Base-by-base conservation (phyloP, 1,140 invertebrate genomes). In the Phenacoccus solenopsis region DNA sequence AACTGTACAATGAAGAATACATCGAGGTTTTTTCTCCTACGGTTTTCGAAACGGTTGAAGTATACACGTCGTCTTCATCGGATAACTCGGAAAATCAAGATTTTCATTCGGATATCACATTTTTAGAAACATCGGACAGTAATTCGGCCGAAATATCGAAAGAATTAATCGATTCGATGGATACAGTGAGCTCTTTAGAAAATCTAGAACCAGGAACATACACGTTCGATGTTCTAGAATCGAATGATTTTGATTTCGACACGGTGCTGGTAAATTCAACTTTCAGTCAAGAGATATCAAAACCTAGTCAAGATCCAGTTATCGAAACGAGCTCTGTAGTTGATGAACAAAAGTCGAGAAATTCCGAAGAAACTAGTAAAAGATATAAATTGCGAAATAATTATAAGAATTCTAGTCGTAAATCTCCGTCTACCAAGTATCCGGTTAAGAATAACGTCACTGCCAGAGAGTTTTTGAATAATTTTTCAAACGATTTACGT, bases 21-120 rank as follows among this genome's bases (percentile, higher is more conserved):
- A 64, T 64, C 59, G 59, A 64, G 25, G 59, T 64, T 4, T 64
- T 64, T 64, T 64, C 59, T 4, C 59, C 59, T 13, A 64, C 59
- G 12, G 59, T 64, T 5, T 64, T 64, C 59, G 59, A 64, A 27
- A 64, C 59, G 3, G 59, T 64, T 10, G 59, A 64, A 64, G 25
- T 64, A 10, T 64, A 64, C 22, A 64, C 59, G 10, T 64, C 59
- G 4, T 59, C 16, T 2, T 24, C 59, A 27, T 64, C 59, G 9
- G 59, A 64, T 27, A 64, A 64, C 22, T 22, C 59, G 3, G 59
- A 64, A 9, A 64, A 49, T 49, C 38, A 49, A 49, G 38, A 49
- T 49, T 9, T 49, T n/a, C 13, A 49, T n/a, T 49, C 38, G 38
- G 38, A 49, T 49, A 49, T n/a, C 13, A 5, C 38, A 4, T 49